Conservation (phyloP, 2,797 vertebrate genomes). For the Botia kubotai region DNA sequence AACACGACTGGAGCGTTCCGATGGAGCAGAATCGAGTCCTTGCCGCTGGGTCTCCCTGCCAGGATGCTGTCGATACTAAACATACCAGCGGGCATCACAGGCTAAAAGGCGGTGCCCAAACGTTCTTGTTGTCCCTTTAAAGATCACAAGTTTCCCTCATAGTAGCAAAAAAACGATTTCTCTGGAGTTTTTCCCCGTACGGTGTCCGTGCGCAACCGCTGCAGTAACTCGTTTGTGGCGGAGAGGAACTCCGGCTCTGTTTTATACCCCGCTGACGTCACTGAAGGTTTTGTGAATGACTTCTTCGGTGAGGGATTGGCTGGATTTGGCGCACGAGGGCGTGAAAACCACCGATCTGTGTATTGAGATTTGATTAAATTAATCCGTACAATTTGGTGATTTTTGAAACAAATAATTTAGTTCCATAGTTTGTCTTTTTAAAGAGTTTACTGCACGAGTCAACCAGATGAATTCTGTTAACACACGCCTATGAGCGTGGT, state of each 20-base stretch:
- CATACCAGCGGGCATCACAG: constrained; percentile 95
- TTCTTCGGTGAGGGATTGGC: constrained; percentile 80
- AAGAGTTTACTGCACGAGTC: constrained; percentile 78
- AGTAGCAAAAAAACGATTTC: constrained; percentile 52
- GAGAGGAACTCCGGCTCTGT: constrained; percentile 79
- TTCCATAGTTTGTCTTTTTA: constrained; percentile 26
- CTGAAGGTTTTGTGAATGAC: constrained; percentile 80
- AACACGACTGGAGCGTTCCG: constrained; percentile 87
- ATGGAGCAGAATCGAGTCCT: constrained; percentile 89
- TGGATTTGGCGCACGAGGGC: constrained; percentile 71
- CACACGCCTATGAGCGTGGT: constrained; percentile 64
- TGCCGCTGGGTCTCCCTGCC: constrained; percentile 92
- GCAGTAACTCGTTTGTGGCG: constrained; percentile 67
- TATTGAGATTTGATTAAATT: constrained; percentile 90
- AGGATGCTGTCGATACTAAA: constrained; percentile 98
- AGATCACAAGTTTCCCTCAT: constrained; percentile 66
- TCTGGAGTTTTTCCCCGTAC: constrained; percentile 25
- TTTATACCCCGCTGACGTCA: constrained; percentile 96
- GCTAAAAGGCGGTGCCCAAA: constrained; percentile 36
- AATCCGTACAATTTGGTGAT: constrained; percentile 83
- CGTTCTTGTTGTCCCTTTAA: constrained; percentile 55
- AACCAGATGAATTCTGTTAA: constrained; percentile 84
- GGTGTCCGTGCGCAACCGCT: constrained; percentile 44
- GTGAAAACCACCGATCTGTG: constrained; percentile 79
- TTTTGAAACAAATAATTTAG: constrained; percentile 66